Percentiles rank a stretch among this genome's conserved stretches.
phyloP scores from a whole-genome alignment of 2,113 vertebrate species.

The Pavo muticus region DNA sequence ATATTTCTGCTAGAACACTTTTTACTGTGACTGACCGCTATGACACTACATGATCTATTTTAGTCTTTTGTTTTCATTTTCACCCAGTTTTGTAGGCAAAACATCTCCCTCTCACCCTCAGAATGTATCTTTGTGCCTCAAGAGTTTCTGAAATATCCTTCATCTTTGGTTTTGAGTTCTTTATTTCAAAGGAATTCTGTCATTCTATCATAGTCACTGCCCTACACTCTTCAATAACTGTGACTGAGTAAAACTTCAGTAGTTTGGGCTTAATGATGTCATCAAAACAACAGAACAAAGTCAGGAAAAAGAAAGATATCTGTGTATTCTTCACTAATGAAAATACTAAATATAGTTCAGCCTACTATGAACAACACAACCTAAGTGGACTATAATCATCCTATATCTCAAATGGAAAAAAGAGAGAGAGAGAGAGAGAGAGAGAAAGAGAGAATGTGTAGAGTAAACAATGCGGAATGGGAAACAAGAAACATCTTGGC shows the following conservation, averaged over 20 bases:
- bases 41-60: neutral
- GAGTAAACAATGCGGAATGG: neutral
- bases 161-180: neutral
- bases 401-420: neutral
- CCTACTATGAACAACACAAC: neutral
- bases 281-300: neutral
- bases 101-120: neutral
- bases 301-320: neutral
- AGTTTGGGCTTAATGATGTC: neutral
- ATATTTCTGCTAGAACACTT: fast-evolving
- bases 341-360: neutral
- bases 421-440: neutral
- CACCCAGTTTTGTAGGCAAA: neutral
- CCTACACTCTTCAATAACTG: neutral
- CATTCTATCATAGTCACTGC: neutral
- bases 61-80: neutral
- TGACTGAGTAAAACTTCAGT: neutral
- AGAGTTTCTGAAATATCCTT: neutral
- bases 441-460: neutral
- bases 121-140: neutral
- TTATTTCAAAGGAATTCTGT: neutral
- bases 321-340: neutral
- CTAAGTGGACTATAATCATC: neutral
- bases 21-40: neutral
- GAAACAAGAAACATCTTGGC: neutral